phyloP scores from a whole-genome alignment of 2,113 vertebrate species.

The Perognathus longimembris region DNA sequence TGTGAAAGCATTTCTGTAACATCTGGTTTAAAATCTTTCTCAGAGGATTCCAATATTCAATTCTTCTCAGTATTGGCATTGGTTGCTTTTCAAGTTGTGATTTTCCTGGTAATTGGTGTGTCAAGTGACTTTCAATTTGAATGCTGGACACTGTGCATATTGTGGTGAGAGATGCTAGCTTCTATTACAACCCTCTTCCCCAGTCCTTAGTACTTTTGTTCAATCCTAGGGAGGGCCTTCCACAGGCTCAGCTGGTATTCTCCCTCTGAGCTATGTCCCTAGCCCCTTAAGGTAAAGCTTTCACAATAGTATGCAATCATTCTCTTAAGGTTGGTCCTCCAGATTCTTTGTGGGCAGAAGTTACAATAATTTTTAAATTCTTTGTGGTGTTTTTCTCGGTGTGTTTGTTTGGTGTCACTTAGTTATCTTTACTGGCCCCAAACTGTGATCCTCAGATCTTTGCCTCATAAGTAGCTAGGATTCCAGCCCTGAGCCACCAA shows the following conservation, averaged over 20 bases:
- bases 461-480: too few species aligned
- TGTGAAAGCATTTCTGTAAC: not conserved
- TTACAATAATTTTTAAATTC: not conserved
- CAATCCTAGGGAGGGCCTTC: too few species aligned
- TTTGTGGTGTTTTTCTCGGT: not conserved
- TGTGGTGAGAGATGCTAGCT: not conserved
- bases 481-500: too few species aligned
- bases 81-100: slow-evolving; percentile 5
- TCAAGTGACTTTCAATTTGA: not conserved
- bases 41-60: not conserved
- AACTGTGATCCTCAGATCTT: too few species aligned
- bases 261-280: not conserved
- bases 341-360: not conserved
- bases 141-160: not conserved
- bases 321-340: not conserved
- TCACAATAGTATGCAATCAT: not conserved
- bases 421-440: not conserved
- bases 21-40: slow-evolving; percentile 1
- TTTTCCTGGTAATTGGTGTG: not conserved
- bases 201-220: too few species aligned
- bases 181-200: not conserved
- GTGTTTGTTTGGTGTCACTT: not conserved
- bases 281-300: not conserved
- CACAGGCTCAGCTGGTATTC: not conserved
- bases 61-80: not conserved